A percentile compares a stretch with the other conserved stretches of the same genome.
Conservation (phyloP, 2,113 vertebrate genomes). For the Dicentrarchus labrax region DNA sequence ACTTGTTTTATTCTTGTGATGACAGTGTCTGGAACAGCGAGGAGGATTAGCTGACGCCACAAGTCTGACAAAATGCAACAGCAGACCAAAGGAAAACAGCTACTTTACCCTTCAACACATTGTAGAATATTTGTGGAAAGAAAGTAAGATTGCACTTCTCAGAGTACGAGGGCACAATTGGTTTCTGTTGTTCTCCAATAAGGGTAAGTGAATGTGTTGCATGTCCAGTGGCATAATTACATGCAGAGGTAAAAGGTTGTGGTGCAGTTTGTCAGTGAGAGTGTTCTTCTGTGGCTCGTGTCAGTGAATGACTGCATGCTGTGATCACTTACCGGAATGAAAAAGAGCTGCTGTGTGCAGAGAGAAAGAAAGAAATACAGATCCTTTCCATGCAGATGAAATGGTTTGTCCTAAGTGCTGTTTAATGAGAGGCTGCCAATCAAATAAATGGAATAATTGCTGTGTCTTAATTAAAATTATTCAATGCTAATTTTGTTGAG, state of each 20-base stretch:
- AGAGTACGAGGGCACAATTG: slow-evolving; percentile 7
- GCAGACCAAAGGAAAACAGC: slow-evolving; percentile 6
- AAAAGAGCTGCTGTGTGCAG: slow-evolving; percentile 35
- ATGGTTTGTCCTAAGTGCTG: slow-evolving; percentile 64
- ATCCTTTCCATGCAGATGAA: slow-evolving; percentile 38
- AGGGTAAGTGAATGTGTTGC: slow-evolving; percentile 62
- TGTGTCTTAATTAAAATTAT: slow-evolving; percentile 65
- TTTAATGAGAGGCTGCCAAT: slow-evolving; percentile 75
- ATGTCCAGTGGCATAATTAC: slow-evolving; percentile 61
- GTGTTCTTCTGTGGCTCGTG: slow-evolving; percentile 21
- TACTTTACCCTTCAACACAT: slow-evolving; percentile 11
- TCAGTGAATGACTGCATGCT: slow-evolving; percentile 47
- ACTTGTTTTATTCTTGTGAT: slow-evolving; percentile 61
- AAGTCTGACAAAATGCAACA: slow-evolving; percentile 50
- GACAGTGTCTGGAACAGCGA: slow-evolving; percentile 53
- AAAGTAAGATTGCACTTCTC: background rate
- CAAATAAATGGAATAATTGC: slow-evolving; percentile 71
- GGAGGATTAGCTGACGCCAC: slow-evolving; percentile 66
- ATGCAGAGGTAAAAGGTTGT: slow-evolving; percentile 68
- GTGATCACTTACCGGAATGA: slow-evolving; percentile 74
- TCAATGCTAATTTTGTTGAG: slow-evolving; percentile 62
- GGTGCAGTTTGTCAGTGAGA: slow-evolving; percentile 62
- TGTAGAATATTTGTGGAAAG: slow-evolving; percentile 13
- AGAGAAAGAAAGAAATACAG: slow-evolving; percentile 18
- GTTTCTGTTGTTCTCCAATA: slow-evolving; percentile 62